Evolutionary conservation across 2,797 vertebrate genomes (phyloP).

Genomic region (Falco peregrinus): DNA sequence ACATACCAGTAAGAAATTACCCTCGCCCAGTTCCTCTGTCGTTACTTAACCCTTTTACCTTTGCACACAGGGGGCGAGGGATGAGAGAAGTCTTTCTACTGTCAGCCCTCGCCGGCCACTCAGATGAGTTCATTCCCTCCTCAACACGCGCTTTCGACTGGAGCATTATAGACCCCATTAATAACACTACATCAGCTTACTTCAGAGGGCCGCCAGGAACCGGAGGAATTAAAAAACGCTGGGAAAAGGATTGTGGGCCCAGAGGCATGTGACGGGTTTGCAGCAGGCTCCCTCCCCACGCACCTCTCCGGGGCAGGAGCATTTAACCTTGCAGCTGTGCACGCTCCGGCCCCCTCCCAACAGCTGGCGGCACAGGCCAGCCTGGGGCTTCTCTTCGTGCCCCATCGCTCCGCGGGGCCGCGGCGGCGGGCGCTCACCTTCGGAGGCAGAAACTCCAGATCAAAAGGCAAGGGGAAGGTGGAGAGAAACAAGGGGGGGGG

Average conservation of each 20-base stretch:
- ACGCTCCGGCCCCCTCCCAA: not conserved
- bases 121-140: not conserved
- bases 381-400: not conserved
- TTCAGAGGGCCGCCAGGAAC: not conserved
- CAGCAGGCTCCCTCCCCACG: not conserved
- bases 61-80: not conserved
- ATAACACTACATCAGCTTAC: not conserved
- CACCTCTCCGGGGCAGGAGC: not conserved
- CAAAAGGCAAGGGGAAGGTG: not conserved
- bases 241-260: not conserved
- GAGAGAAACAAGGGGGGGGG: not conserved
- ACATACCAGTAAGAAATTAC: not conserved
- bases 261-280: not conserved
- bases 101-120: not conserved
- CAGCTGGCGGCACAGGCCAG: not conserved
- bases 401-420: not conserved
- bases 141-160: not conserved
- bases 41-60: constrained; percentile 7
- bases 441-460: constrained; percentile 1
- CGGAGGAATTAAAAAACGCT: not conserved
- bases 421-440: not conserved
- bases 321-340: not conserved
- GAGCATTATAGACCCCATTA: not conserved
- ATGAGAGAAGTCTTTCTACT: not conserved
- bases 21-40: not conserved